Conservation (phyloP, 2,797 vertebrate genomes). For the Eleutherodactylus coqui region DNA sequence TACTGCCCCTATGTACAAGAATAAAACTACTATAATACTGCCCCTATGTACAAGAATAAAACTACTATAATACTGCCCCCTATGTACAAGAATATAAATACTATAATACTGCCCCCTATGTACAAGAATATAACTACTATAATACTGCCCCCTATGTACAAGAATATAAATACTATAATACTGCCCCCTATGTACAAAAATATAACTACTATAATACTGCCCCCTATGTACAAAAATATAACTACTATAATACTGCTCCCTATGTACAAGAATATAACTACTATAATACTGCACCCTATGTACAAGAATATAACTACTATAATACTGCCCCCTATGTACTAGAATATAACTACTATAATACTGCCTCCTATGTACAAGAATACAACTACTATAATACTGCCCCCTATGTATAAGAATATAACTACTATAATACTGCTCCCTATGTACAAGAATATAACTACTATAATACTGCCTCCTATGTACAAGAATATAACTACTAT, state of each 20-base stretch:
- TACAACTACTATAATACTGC: too few relatives aligned
- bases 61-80: not conserved
- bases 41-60: too few relatives aligned
- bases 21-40: too few relatives aligned
- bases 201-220: not conserved
- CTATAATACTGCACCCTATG: not conserved
- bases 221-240: not conserved
- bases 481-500: not conserved
- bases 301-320: slow-evolving; percentile 9
- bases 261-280: slow-evolving; percentile 5
- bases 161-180: not conserved
- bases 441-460: slow-evolving; percentile 1
- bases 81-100: not conserved
- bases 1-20: too few relatives aligned
- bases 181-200: not conserved
- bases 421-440: too few relatives aligned
- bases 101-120: not conserved
- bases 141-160: not conserved
- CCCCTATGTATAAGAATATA: too few relatives aligned
- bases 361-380: too few relatives aligned
- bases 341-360: slow-evolving; percentile 9
- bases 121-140: not conserved
- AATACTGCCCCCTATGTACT: not conserved
- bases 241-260: not conserved
- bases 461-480: not conserved